Evolutionary conservation across 2,113 vertebrate species (phyloP).

Genomic region (Nesogale talazaci): DNA sequence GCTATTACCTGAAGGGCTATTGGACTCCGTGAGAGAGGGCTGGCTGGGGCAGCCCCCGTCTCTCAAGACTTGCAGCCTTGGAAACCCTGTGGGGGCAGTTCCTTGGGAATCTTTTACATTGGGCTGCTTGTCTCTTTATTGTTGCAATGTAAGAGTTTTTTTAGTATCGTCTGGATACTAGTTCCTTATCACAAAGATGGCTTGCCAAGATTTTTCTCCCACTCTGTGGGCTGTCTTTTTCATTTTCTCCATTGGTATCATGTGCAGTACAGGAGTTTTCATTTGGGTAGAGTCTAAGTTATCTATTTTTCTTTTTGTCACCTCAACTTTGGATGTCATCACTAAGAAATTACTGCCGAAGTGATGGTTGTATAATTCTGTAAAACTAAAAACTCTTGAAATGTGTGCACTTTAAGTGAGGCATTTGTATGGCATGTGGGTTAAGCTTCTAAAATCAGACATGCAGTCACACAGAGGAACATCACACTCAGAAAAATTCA

Average conservation of each 20-base stretch:
- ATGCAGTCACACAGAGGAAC: neutral
- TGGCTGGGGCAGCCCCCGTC: neutral
- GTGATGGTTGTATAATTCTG: neutral
- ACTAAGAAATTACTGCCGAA: slow-evolving; percentile 18
- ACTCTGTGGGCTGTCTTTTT: slow-evolving; percentile 15
- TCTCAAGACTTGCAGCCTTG: neutral
- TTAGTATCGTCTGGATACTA: slow-evolving; percentile 39
- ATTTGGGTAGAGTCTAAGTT: neutral
- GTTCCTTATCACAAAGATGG: neutral
- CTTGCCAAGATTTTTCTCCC: slow-evolving; percentile 32
- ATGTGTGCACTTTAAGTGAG: neutral
- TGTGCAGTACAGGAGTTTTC: neutral
- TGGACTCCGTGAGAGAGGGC: neutral
- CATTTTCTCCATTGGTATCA: neutral
- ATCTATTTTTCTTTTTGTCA: slow-evolving; percentile 12
- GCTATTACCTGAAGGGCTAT: neutral
- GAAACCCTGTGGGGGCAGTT: neutral
- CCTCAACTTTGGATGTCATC: slow-evolving; percentile 11
- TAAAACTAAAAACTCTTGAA: slow-evolving; percentile 22
- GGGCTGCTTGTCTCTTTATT: neutral
- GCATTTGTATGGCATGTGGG: neutral
- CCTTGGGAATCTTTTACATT: slow-evolving; percentile 47
- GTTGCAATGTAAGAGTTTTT: slow-evolving; percentile 20
- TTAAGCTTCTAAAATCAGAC: neutral
- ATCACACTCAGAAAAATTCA: slow-evolving; percentile 10